phyloP scores from a whole-genome alignment of 2,888 invertebrate genomes.

The Linyphia triangularis region DNA sequence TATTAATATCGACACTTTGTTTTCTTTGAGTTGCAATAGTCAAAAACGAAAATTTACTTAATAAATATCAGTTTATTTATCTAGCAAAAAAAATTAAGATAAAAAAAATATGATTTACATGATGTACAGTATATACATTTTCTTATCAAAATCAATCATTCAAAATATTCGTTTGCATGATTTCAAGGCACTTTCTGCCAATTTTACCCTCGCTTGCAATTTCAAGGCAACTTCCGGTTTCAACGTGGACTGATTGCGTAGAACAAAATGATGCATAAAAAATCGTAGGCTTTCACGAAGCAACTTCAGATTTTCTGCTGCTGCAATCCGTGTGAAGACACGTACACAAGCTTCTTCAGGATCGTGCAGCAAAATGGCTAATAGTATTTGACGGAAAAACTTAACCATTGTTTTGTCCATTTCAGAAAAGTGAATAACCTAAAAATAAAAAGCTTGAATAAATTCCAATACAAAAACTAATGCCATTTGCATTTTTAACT shows the following conservation, averaged over 20 bases:
- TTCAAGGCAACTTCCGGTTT: slow-evolving; percentile 81
- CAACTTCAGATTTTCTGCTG: slow-evolving; percentile 87
- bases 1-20: too few species aligned
- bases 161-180: slow-evolving; percentile 37
- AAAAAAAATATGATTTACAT: neutral
- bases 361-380: slow-evolving; percentile 86
- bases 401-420: slow-evolving; percentile 88
- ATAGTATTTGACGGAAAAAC: slow-evolving; percentile 88
- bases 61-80: too few species aligned
- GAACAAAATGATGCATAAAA: slow-evolving; percentile 92
- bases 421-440: slow-evolving; percentile 92
- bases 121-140: neutral
- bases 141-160: neutral
- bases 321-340: slow-evolving; percentile 87
- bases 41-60: too few species aligned
- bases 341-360: slow-evolving; percentile 83
- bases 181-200: slow-evolving; percentile 83
- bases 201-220: slow-evolving; percentile 83
- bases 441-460: slow-evolving; percentile 70
- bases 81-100: too few species aligned
- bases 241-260: slow-evolving; percentile 81
- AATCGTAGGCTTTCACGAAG: slow-evolving; percentile 90
- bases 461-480: neutral
- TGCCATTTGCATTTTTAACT: neutral
- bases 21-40: too few species aligned